Base-by-base conservation (phyloP, 2,888 invertebrate genomes). In the Cephus nigrinus region DNA sequence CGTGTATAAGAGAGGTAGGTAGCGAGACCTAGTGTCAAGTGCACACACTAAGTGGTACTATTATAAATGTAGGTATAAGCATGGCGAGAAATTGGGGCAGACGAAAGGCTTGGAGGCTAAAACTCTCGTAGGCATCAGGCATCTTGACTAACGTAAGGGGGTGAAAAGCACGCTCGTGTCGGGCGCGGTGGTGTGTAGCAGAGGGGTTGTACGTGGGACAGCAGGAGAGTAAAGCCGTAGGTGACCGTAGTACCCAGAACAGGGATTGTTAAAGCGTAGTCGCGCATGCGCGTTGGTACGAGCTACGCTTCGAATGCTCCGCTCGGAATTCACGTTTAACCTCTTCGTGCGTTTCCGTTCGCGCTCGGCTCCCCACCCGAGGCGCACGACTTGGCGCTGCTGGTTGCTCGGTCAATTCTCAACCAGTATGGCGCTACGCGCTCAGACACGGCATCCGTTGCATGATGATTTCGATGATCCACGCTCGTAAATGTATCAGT, bases 361-460 rank as follows among this genome's bases (percentile, higher is more conserved):
- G 68, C 74, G 74, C 69, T 69, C 74, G 69, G 35, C 75, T 71
- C 75, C 68, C 73, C 69, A 76, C 36, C 71, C 75, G 40, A 32
- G 32, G 71, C 36, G 12, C 4, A 73, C 23, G 71, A 77, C 80
- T 79, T 78, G 86, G 84, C 86, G 85, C 87, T 87, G 87, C 86
- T 86, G 83, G 85, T 84, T 88, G 85, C 86, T 89, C 89, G 89
- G 88, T 91, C 90, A 90, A 90, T 91, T 88, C 86, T 86, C 82
- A 85, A 86, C 86, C 88, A 91, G 90, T 90, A 89, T 90, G 90
- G 89, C 91, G 89, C 89, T 88, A 87, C 88, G 89, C 89, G 90
- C 88, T 88, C 86, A 82, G 83, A 84, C 86, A 87, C 87, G 80
- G 82, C 82, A 86, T 82, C 82, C 83, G 84, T 83, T 78, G 78